phyloP scores from a whole-genome alignment of 2,113 vertebrate species.

The Blennius ocellaris region DNA sequence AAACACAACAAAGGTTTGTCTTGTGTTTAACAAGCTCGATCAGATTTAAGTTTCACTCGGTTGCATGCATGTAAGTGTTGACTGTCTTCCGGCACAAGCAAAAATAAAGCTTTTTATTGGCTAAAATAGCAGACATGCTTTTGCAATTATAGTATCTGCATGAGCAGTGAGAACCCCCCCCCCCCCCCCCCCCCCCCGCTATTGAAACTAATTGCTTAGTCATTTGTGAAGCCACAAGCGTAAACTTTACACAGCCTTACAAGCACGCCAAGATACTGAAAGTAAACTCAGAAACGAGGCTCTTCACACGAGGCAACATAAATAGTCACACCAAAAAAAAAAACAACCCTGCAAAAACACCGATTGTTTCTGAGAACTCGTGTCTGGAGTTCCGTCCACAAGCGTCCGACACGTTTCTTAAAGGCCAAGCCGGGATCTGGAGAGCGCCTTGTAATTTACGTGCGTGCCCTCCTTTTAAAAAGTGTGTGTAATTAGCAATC shows the following conservation, averaged over 20 bases:
- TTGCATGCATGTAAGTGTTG: no score
- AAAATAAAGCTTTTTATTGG: no score
- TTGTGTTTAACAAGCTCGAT: no score
- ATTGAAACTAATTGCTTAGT: neutral
- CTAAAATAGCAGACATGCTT: neutral
- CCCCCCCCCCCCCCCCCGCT: neutral
- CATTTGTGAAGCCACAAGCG: conserved; percentile 31
- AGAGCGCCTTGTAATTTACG: neutral
- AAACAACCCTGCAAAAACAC: neutral
- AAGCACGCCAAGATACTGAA: neutral
- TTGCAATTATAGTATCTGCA: neutral
- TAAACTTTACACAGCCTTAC: neutral
- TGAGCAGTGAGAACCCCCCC: neutral
- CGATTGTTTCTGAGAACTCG: neutral
- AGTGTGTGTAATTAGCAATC: neutral
- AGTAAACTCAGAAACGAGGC: neutral
- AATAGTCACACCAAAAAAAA: neutral
- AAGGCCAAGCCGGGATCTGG: neutral
- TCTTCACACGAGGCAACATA: neutral
- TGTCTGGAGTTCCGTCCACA: neutral
- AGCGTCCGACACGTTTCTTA: neutral
- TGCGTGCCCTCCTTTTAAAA: neutral
- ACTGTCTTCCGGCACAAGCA: no score
- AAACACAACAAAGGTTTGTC: no score
- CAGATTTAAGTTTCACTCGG: no score